Evolutionary conservation across 2,888 invertebrate species (phyloP), one percentile per base, ranked within the genome.

Genomic region (Oligia strigilis): DNA sequence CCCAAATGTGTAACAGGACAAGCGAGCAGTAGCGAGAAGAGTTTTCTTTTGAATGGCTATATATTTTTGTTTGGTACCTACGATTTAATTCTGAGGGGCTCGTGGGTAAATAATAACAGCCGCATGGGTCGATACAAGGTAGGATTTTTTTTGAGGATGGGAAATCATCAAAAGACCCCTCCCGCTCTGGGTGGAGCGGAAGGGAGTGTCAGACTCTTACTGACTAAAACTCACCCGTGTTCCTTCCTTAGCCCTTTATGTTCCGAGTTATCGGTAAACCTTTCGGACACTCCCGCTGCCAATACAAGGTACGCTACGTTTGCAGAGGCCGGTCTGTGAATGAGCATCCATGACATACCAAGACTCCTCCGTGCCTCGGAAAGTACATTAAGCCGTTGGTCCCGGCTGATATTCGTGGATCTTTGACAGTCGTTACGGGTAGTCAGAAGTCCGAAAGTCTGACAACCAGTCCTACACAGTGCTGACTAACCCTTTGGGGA

Each of bases 1-100:
- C 82, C 85, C 88, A 17, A 86, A 77, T 70, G 72, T 36, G 36
- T 84, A 78, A 23, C 14, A 17, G 72, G 69, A 73, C 49, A 43
- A 55, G 64, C 64, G 69, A 55, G 64, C 64, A 65, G 40, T 36
- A 64, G 66, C 71, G 49, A 23, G 40, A 65, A 14, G n/a, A 65
- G 23, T 58, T 71, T 67, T 72, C 46, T 66, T 75, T 75, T 73
- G 62, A 55, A 75, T 62, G 49, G n/a, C 36, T 62, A 71, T 83
- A 76, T 76, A 80, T 70, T 75, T 83, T 72, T 81, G n/a, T 29
- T 62, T 70, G n/a, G 19, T 17, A 49, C 52, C 52, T 52, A 23
- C 1, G 4, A n/a, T 58, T 23, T 58, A n/a, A 58, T 58, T 58
- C 23, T 23, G 4, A n/a, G 11, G 4, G 58, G 11, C n/a, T 58